Evolutionary conservation across 2,888 invertebrate species (phyloP).

Genomic region (Buathra laborator): DNA sequence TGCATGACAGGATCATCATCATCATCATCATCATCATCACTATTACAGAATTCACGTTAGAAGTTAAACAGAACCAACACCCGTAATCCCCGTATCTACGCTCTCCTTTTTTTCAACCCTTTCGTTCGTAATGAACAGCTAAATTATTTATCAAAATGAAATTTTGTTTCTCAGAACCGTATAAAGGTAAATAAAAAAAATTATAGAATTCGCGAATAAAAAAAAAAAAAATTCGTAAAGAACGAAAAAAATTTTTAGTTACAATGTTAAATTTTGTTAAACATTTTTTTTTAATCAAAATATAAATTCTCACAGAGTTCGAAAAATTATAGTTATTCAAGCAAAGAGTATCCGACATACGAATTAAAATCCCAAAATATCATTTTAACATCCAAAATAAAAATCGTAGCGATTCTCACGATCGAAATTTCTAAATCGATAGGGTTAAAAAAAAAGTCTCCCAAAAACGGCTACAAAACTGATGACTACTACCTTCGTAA

Average conservation of each 20-base stretch:
- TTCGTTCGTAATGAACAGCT: neutral
- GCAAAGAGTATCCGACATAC: too few species aligned
- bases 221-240: too few species aligned
- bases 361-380: too few species aligned
- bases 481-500: neutral
- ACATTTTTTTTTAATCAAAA: neutral
- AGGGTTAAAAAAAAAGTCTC: neutral
- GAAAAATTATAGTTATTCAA: too few species aligned
- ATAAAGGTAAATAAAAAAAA: too few species aligned
- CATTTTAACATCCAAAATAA: neutral
- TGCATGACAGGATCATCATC: conserved; percentile 86
- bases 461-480: neutral
- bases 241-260: too few species aligned
- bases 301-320: neutral
- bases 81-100: conserved; percentile 9
- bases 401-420: neutral
- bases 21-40: conserved; percentile 81
- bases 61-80: conserved; percentile 59
- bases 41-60: conserved; percentile 75
- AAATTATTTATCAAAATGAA: too few species aligned
- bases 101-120: conserved; percentile 27
- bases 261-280: neutral
- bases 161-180: too few species aligned
- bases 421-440: neutral
- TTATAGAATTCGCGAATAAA: too few species aligned